Evolutionary conservation across 2,888 invertebrate species (phyloP).

Genomic region (Conus canariensis): DNA sequence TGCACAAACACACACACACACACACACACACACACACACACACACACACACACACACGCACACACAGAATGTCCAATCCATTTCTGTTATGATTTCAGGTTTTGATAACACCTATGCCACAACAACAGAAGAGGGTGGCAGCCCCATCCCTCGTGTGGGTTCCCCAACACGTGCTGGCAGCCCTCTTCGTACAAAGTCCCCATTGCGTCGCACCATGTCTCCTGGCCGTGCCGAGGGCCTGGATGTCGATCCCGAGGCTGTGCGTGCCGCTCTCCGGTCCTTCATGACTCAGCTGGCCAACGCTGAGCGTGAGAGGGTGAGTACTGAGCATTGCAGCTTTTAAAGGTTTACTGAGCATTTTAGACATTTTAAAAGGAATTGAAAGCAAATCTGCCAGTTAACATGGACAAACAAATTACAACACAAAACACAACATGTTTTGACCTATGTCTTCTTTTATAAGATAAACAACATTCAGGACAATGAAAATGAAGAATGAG

Average conservation of each 20-base stretch:
- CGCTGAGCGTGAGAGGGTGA: slow-evolving; percentile 92
- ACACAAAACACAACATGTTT: too few relatives aligned
- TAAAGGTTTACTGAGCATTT: background rate
- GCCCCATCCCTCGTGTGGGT: slow-evolving; percentile 77
- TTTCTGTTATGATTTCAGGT: slow-evolving; percentile 58
- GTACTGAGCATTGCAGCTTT: slow-evolving; percentile 51
- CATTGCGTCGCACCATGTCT: slow-evolving; percentile 54
- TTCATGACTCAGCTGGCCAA: slow-evolving; percentile 95
- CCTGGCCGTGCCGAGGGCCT: slow-evolving; percentile 80
- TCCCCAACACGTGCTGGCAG: slow-evolving; percentile 73
- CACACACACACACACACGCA: background rate
- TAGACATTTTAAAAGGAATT: too few relatives aligned
- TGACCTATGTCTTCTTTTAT: too few relatives aligned
- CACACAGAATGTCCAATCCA: background rate
- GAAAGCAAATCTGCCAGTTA: too few relatives aligned
- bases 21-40: background rate
- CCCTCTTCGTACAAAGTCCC: slow-evolving; percentile 57
- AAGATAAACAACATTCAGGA: too few relatives aligned
- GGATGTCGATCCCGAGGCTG: slow-evolving; percentile 94
- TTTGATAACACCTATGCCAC: slow-evolving; percentile 78
- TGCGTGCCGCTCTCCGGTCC: slow-evolving; percentile 92
- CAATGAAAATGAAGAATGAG: too few relatives aligned
- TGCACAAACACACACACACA: background rate
- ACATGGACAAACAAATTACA: too few relatives aligned
- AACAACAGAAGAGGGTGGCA: slow-evolving; percentile 77